Conservation (phyloP, 2,797 vertebrate species). For the Eulemur albifrons region DNA sequence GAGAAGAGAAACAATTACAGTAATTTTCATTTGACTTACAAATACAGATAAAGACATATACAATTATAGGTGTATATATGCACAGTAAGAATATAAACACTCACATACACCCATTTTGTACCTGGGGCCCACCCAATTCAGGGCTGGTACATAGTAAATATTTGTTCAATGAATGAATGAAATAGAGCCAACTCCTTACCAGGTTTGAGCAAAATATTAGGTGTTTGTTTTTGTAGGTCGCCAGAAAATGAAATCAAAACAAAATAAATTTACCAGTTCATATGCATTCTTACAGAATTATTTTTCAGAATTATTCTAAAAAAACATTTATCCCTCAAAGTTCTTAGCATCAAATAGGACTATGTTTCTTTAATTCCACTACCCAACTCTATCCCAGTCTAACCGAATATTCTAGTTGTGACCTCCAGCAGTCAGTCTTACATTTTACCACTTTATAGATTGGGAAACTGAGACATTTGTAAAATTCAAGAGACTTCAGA, state of each 20-base stretch:
- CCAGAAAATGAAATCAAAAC: constrained; percentile 10
- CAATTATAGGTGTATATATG: neutral
- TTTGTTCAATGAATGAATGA: neutral
- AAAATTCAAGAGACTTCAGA: neutral
- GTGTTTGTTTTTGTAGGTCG: neutral
- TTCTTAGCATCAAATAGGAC: neutral
- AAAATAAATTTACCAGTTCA: neutral
- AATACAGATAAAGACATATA: neutral
- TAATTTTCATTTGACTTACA: neutral
- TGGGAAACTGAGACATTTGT: neutral
- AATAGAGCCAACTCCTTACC: neutral
- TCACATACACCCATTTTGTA: neutral
- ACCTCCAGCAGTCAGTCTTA: neutral
- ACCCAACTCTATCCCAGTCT: neutral
- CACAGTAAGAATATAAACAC: neutral
- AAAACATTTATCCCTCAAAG: neutral
- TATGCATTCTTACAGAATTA: neutral
- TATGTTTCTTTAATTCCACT: neutral
- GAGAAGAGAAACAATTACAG: neutral
- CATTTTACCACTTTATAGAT: neutral
- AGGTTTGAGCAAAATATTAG: neutral
- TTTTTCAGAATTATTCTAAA: neutral
- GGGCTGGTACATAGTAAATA: neutral
- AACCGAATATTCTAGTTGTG: no score
- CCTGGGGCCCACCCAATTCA: neutral